Base-by-base conservation (phyloP, 30 jellyfish, hydroid and myxozoan genomes). In the Hydra vulgaris region DNA sequence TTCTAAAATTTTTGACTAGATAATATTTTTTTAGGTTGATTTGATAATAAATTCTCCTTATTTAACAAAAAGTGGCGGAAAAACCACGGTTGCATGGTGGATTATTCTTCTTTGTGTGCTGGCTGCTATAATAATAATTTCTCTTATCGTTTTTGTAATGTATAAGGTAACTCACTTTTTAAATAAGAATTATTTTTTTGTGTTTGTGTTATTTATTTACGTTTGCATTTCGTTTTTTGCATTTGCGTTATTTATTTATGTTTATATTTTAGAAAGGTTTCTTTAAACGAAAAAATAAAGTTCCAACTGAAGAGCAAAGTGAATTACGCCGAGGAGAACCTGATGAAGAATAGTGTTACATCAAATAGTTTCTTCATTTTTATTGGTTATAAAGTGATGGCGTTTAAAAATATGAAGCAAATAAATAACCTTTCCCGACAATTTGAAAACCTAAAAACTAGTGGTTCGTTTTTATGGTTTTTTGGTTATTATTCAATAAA, bases 121-220 rank as follows among this genome's bases (percentile, higher is more conserved):
- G 18, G 97, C 95, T 76, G 97, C 95, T 17, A 79, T 89, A 66
- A 68, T 87, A 25, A 79, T 89, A 15, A 81, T 89, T 40, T 95
- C 97, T 1, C 87, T 92, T 7, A 87, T 85, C 18, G 95, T 89
- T 24, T 89, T 89, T 77, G 87, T 89, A 7, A 74, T 89, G 80
- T 78, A 85, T 55, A 89, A 85, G 94, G 97, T 89, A 70, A 40
- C 8, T 40, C 61, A 40, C 5, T 40, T 40, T 40, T 40, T 40
- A 3, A 3, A 40, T 40, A 12, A 40, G 5, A 5, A 3, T 12
- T 12, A 40, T 40, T 3, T 40, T 12, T 40, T 40, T 40, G 5
- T 40, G 0, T 7, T 7, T 70, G 25, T 70, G 18, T 21, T 70
- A 70, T 0, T 70, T 70, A 25, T 8, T 25, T n/a, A n/a, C 18